Evolutionary conservation across 2,888 invertebrate genomes (phyloP), one percentile per base, ranked within the genome.

Genomic region (Sympetrum striolatum): DNA sequence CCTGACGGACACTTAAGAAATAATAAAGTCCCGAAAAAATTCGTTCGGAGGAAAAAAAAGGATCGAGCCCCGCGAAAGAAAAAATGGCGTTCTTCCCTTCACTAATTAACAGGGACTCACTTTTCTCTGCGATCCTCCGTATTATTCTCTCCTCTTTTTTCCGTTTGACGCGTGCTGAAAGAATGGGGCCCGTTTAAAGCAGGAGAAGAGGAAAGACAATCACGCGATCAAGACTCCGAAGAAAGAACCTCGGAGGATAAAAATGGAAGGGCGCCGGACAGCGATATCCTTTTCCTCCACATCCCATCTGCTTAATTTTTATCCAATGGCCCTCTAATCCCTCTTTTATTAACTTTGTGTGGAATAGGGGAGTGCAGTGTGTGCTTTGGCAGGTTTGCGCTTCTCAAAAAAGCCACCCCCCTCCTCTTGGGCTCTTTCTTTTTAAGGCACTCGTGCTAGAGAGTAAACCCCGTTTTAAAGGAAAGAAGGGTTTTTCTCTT

Each of bases 61-160:
- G 22, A 82, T 31, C 25, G n/a, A 31, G 86, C 37, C 60, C 37
- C 60, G 60, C 60, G 60, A 39, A 60, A 37, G 86, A 58, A 86
- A 60, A 86, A 60, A 37, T 31, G 60, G n/a, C 53, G 86, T 60
- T 58, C n/a, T 64, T 64, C 37, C 86, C 8, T 37, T 35, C 58
- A 31, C 86, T 86, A 86, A 86, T 86, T 86, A 86, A 86, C 37
- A 31, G 86, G 60, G 86, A 64, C 86, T 58, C 86, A 37, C 86
- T 86, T 58, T 60, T 86, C 60, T 37, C 60, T 12, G 31, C 58
- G 86, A 2, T 14, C 22, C 58, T 86, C 18, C 31, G 18, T 44
- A 31, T 25, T 35, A 53, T 31, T 58, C 31, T 18, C 15, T 35
- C 25, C 64, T 48, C 31, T 58, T 58, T 58, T 53, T 60, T 60